A percentile compares a stretch with the other conserved stretches of the same genome.
phyloP scores from a whole-genome alignment of 1,140 invertebrate species.

The Probaryconus sp. region DNA sequence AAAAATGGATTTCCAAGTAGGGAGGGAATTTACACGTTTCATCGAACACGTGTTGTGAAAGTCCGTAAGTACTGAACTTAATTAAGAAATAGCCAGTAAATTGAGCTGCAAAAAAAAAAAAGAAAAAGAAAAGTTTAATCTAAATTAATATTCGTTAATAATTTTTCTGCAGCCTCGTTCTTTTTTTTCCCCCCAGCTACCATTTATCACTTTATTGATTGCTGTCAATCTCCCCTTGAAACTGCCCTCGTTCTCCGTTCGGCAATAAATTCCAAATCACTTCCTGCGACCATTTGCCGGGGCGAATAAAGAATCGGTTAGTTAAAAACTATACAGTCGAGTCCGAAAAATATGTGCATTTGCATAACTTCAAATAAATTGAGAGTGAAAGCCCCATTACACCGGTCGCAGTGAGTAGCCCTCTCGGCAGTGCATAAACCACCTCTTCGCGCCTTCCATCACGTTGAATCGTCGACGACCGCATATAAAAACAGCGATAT shows the following conservation, averaged over 20 bases:
- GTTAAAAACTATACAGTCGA: constrained; percentile 33
- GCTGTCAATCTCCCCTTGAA: constrained; percentile 42
- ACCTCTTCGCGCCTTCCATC: constrained; percentile 50
- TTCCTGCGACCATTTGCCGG: constrained; percentile 38
- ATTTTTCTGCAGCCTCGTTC: no score
- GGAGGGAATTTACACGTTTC: constrained; percentile 7
- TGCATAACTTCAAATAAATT: constrained; percentile 52
- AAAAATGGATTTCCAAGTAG: constrained; percentile 12
- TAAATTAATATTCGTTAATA: no score
- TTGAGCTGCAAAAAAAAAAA: no score
- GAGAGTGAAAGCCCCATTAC: constrained; percentile 49
- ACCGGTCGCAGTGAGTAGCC: constrained; percentile 30
- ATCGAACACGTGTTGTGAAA: constrained; percentile 11
- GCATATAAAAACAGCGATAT: constrained; percentile 43
- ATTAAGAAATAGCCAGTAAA: no score
- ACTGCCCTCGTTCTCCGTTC: constrained; percentile 14
- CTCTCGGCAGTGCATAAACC: constrained; percentile 42
- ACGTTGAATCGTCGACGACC: constrained; percentile 24
- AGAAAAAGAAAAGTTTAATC: no score
- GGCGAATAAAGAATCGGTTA: constrained; percentile 9
- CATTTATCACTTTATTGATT: constrained; percentile 39
- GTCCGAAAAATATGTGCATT: constrained; percentile 47
- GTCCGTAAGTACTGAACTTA: no score
- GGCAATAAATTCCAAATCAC: constrained; percentile 41
- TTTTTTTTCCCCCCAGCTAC: no score